Conservation (phyloP, 2,797 vertebrate genomes). For the Carcharodon carcharias region DNA sequence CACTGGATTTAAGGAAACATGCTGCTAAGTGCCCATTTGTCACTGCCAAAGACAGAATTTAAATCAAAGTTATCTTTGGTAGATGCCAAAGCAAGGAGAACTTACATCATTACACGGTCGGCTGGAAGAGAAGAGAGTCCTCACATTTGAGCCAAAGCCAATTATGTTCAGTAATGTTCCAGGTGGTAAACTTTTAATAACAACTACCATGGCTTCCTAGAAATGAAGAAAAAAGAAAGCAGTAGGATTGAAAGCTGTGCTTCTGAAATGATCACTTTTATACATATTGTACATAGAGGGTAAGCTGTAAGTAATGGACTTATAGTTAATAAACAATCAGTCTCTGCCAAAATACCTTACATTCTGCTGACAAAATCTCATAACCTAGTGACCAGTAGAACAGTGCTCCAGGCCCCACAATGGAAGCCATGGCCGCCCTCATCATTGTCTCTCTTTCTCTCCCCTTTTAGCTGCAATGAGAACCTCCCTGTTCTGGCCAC, state of each 20-base stretch:
- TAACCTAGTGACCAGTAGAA: background rate
- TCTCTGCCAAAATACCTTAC: background rate
- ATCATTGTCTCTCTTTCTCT: background rate
- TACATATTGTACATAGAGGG: background rate
- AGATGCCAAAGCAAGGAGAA: constrained; percentile 30
- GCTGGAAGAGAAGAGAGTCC: constrained; percentile 76
- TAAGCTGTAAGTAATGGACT: background rate
- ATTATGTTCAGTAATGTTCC: constrained; percentile 78
- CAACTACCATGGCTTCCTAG: constrained; percentile 83
- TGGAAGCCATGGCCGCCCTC: background rate
- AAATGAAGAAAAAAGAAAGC: background rate
- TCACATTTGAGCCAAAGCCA: constrained; percentile 63
- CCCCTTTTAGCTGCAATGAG: background rate
- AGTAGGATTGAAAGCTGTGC: background rate
- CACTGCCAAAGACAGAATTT: background rate
- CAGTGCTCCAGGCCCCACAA: background rate
- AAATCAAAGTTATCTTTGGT: background rate
- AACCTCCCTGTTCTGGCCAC: background rate
- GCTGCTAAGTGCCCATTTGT: background rate
- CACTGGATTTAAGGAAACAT: background rate
- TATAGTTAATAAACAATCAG: background rate
- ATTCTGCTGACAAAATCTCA: background rate
- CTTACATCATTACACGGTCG: constrained; percentile 80
- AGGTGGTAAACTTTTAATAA: constrained; percentile 81
- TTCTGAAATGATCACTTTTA: background rate